Conservation (phyloP, 2,797 vertebrate species). For the Acanthopagrus latus region DNA sequence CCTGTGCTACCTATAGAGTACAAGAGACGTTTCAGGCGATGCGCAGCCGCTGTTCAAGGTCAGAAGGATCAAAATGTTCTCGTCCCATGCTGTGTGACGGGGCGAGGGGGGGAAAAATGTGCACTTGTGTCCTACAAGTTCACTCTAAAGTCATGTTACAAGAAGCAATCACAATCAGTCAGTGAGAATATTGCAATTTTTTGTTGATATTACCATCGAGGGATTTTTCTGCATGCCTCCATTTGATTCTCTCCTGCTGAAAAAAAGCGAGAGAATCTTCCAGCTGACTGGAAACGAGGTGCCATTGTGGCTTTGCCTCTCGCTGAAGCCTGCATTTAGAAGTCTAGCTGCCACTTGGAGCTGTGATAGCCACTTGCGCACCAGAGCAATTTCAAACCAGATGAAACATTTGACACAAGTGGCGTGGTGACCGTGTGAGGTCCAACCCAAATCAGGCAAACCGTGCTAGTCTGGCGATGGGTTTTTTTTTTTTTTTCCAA, state of each 20-base stretch:
- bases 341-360: constrained; percentile 52
- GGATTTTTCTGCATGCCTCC: constrained; percentile 24
- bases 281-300: constrained; percentile 58
- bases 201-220: constrained; percentile 6
- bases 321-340: constrained; percentile 60
- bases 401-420: constrained; percentile 66
- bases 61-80: background rate
- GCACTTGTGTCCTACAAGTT: background rate
- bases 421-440: constrained; percentile 56
- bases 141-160: constrained; percentile 3
- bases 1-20: background rate
- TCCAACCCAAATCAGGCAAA: constrained; percentile 68
- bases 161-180: constrained; percentile 8
- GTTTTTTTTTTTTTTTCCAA: constrained; percentile 59
- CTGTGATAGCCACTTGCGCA: constrained; percentile 55
- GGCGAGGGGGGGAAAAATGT: background rate
- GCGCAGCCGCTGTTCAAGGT: background rate
- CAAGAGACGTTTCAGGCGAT: background rate
- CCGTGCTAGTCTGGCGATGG: constrained; percentile 52
- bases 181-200: background rate
- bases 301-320: constrained; percentile 63
- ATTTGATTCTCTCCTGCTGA: constrained; percentile 24
- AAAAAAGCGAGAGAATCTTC: constrained; percentile 45
- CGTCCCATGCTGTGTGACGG: background rate
- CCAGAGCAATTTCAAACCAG: constrained; percentile 62